These are phyloP conservation scores for Cyprinodon tularosa DNA, from an alignment of 2,113 vertebrate genomes.

Conservation along the genomic window DNA sequence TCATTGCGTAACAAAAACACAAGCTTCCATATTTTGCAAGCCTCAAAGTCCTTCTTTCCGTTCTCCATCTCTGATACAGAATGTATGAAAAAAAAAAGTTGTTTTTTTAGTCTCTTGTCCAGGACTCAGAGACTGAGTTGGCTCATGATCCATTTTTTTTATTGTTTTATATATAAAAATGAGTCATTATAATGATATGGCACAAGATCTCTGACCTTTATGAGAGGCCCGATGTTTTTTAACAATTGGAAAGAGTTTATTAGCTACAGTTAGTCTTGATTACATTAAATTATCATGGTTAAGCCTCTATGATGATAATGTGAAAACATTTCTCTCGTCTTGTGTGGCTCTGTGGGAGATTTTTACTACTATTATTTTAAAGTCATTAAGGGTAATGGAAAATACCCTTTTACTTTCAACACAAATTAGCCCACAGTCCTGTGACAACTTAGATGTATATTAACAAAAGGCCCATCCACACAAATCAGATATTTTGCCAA, in stretches of 20 bases:
- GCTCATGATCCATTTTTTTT: constrained; percentile 40
- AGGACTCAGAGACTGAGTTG: constrained; percentile 22
- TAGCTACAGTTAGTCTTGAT: constrained; percentile 30
- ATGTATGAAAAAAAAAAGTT: constrained; percentile 28
- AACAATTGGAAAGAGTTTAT: constrained; percentile 28
- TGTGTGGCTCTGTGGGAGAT: not conserved
- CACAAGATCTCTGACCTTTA: constrained; percentile 40
- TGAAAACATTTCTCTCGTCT: not conserved
- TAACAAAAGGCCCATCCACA: not conserved
- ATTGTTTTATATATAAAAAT: constrained; percentile 29
- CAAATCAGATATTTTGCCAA: not conserved
- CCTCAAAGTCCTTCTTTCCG: constrained; percentile 7
- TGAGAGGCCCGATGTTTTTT: constrained; percentile 23
- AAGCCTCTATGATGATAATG: not conserved
- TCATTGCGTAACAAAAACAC: constrained; percentile 30
- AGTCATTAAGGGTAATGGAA: not conserved
- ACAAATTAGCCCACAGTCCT: not conserved
- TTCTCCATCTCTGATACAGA: constrained; percentile 6
- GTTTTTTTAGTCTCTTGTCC: constrained; percentile 33
- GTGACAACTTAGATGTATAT: not conserved
- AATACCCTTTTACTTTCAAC: not conserved
- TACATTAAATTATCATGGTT: constrained; percentile 39
- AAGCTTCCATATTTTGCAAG: constrained; percentile 8
- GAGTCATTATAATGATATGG: constrained; percentile 62
- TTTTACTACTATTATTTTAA: not conserved